Evolutionary conservation across 2,113 vertebrate species (phyloP).

Genomic region (Gorsachius goisagi): DNA sequence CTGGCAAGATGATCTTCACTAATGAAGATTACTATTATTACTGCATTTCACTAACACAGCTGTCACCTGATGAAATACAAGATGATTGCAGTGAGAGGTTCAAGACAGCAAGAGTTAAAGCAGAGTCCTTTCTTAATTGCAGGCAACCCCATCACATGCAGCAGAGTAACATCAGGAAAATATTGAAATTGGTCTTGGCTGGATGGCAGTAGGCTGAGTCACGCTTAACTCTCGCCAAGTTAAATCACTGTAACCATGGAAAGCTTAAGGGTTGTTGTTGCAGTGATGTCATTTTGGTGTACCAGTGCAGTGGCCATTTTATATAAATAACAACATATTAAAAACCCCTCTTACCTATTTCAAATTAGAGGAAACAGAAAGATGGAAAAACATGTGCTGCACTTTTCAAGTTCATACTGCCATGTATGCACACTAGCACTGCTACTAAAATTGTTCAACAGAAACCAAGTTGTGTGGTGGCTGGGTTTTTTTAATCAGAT

Average conservation of each 20-base stretch:
- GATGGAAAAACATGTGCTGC: neutral
- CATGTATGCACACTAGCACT: neutral
- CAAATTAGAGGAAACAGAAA: neutral
- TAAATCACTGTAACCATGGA: neutral
- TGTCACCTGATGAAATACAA: neutral
- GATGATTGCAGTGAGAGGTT: neutral
- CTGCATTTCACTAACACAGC: neutral
- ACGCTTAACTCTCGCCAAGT: neutral
- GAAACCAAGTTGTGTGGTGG: neutral
- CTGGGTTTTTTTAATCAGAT: neutral
- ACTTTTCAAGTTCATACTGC: neutral
- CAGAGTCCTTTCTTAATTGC: neutral
- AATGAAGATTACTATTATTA: neutral
- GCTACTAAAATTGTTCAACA: neutral
- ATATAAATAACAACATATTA: neutral
- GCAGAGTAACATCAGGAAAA: neutral
- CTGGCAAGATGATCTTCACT: neutral
- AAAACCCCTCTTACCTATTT: neutral
- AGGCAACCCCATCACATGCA: neutral
- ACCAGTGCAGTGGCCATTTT: conserved; percentile 11
- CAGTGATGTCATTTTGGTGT: neutral
- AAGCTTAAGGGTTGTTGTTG: neutral
- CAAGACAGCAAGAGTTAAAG: conserved; percentile 6
- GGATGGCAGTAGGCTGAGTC: neutral
- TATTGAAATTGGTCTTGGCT: conserved; percentile 1